Evolutionary conservation across 2,888 invertebrate genomes (phyloP), one percentile per base, ranked within the genome.

Genomic region (Drosophila yooni): DNA sequence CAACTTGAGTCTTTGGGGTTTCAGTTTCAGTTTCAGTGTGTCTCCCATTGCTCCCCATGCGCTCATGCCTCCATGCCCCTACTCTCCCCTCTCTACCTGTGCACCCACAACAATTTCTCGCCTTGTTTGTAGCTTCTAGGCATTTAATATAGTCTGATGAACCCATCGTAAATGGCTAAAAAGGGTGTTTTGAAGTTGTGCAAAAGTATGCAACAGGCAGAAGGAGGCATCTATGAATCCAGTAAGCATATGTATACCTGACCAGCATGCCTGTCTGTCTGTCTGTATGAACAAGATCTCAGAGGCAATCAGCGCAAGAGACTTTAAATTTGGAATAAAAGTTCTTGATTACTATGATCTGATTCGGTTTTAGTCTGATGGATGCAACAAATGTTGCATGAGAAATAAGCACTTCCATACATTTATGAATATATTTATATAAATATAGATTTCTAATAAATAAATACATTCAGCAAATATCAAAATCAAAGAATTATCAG

Each of bases 71-170:
- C 51, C 31, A 29, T n/a, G 34, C 52, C 31, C 27, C 31, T 38
- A 8, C 40, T 21, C 27, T 36, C 33, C 34, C n/a, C 29, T n/a
- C 51, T 27, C 18, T 10, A 27, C 18, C 10, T 15, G 5, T 25
- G 57, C 59, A 46, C 59, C 61, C 66, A 74, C 66, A 54, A 66
- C 43, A 40, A 38, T 74, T 77, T 76, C 76, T 72, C 69, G 73
- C 73, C 69, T 73, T 73, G n/a, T 54, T 61, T 64, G 21, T 58
- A 46, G 70, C 81, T 78, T 66, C 76, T 62, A 76, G 87, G 83
- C 83, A 86, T 81, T 82, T 27, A 15, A 15, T 25, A 46, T 46
- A 46, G 46, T 25, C 46, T 21, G 46, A 7, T 21, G 46, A 25
- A 21, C 21, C 21, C 7, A 21, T 46, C 4, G 21, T 2, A 21